phyloP scores from a whole-genome alignment of 2,888 invertebrate species.

The Chirona hameri region DNA sequence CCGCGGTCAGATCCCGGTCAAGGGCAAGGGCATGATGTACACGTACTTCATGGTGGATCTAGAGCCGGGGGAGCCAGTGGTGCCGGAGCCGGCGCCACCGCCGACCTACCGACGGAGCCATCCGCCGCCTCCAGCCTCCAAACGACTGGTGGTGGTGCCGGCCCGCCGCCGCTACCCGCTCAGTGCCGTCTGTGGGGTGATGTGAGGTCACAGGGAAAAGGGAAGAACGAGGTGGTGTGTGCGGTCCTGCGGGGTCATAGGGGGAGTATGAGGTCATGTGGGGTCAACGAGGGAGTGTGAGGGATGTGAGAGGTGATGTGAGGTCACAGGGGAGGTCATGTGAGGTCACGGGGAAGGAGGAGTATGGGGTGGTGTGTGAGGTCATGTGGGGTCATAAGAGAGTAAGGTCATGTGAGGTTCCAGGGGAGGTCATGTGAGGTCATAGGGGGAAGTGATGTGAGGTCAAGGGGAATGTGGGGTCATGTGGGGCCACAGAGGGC shows the following conservation, averaged over 20 bases:
- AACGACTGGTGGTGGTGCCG: not conserved
- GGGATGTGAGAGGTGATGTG: too few species aligned
- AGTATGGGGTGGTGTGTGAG: too few species aligned
- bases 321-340: too few species aligned
- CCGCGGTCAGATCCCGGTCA: not conserved
- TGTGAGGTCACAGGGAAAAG: not conserved
- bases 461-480: too few species aligned
- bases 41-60: conserved; percentile 13
- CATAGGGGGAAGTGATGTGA: too few species aligned
- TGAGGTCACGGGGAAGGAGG: too few species aligned
- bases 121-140: not conserved
- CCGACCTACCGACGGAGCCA: not conserved
- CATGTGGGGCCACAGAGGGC: too few species aligned
- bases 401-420: too few species aligned
- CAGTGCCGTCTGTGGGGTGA: not conserved
- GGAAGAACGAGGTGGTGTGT: not conserved
- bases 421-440: too few species aligned
- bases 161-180: not conserved
- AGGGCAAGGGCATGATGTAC: conserved; percentile 25
- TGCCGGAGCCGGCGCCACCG: not conserved
- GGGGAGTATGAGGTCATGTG: too few species aligned
- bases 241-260: not conserved
- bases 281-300: too few species aligned
- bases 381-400: too few species aligned
- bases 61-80: not conserved